phyloP scores from a whole-genome alignment of 1,140 invertebrate genomes.

The Phthorimaea operculella region DNA sequence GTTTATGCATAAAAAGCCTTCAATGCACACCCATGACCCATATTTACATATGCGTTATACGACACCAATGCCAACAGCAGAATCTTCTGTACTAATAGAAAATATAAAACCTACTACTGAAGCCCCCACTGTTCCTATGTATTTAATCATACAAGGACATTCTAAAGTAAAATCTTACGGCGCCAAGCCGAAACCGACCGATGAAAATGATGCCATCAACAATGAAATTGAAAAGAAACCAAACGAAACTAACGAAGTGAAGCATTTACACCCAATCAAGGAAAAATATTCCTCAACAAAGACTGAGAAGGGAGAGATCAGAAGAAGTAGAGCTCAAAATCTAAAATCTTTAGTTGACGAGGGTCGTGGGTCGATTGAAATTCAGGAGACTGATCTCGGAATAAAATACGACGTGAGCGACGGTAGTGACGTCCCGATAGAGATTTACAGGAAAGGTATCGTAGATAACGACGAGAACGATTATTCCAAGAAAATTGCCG shows the following conservation, averaged over 20 bases:
- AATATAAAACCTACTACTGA: conserved; percentile 75
- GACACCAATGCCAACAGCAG: conserved; percentile 47
- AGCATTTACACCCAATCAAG: conserved; percentile 68
- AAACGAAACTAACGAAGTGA: conserved; percentile 69
- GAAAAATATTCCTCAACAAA: conserved; percentile 39
- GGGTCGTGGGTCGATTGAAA: conserved; percentile 58
- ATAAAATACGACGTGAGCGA: conserved; percentile 68
- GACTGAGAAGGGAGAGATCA: conserved; percentile 25
- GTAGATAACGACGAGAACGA: conserved; percentile 65
- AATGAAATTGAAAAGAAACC: conserved; percentile 49
- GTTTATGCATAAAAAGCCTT: conserved; percentile 43
- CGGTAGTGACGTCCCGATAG: conserved; percentile 58
- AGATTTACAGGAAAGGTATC: conserved; percentile 70
- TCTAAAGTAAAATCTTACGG: conserved; percentile 86
- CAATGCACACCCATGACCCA: conserved; percentile 43
- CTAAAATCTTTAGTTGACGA: conserved; percentile 47
- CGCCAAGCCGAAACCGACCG: conserved; percentile 57
- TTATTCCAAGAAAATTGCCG: conserved; percentile 32
- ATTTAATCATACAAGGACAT: conserved; percentile 84
- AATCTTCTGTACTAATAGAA: conserved; percentile 67
- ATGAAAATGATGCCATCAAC: conserved; percentile 20
- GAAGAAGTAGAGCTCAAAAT: conserved; percentile 38
- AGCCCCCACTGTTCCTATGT: conserved; percentile 73
- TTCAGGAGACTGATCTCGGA: conserved; percentile 68
- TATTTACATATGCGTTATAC: conserved; percentile 57